Percentiles rank a stretch among this genome's conserved stretches.
phyloP scores from a whole-genome alignment of 2,888 invertebrate genomes.

The Lacanobia wlatinum region DNA sequence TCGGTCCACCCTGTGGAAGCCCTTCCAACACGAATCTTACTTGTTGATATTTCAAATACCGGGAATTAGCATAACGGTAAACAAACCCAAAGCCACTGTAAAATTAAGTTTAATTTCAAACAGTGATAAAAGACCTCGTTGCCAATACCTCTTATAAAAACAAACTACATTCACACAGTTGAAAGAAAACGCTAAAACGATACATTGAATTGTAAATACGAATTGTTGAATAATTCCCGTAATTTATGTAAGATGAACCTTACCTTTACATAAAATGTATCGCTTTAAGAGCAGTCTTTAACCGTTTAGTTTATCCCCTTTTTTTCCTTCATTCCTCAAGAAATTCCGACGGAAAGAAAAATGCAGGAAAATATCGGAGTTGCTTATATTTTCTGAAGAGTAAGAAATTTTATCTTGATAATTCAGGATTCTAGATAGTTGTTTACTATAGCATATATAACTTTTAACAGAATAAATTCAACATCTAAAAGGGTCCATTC shows the following conservation, averaged over 20 bases:
- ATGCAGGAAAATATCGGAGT: not conserved
- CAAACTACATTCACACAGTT: constrained; percentile 25
- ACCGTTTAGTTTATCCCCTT: not conserved
- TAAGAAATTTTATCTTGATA: not conserved
- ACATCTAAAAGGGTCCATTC: too few species aligned
- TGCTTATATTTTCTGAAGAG: not conserved
- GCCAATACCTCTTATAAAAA: constrained; percentile 4
- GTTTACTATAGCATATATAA: not conserved
- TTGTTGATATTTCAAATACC: too few species aligned
- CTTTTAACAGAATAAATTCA: too few species aligned
- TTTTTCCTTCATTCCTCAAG: constrained; percentile 3
- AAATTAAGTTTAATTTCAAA: not conserved
- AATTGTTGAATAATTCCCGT: constrained; percentile 66
- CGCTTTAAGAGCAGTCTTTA: constrained; percentile 14
- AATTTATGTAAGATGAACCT: constrained; percentile 45
- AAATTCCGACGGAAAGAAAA: constrained; percentile 1
- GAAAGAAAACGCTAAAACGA: constrained; percentile 15
- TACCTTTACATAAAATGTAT: constrained; percentile 32
- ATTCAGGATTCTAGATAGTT: not conserved
- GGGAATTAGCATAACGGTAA: not conserved
- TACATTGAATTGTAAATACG: constrained; percentile 68
- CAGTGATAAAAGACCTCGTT: not conserved
- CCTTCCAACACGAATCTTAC: too few species aligned
- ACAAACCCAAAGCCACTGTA: not conserved
- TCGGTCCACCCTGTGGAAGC: too few species aligned